Percentiles rank a stretch among this genome's conserved stretches.
Conservation (phyloP, 1,140 invertebrate genomes). For the Apis cerana region DNA sequence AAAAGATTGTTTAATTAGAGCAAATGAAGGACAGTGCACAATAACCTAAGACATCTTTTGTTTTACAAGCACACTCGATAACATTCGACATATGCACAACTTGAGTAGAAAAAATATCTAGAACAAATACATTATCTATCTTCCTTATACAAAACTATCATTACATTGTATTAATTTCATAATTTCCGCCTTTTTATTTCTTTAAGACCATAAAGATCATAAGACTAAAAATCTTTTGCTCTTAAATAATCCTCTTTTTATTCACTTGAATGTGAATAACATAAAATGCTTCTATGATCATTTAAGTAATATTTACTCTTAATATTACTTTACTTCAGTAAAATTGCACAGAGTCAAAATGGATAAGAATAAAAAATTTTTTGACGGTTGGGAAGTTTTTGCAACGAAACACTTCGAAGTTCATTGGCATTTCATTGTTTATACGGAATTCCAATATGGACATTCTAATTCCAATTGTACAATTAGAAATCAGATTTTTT, state of each 20-base stretch:
- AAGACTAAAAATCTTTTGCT: constrained; percentile 47
- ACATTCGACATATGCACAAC: constrained; percentile 72
- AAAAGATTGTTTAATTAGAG: constrained; percentile 38
- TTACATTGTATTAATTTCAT: constrained; percentile 68
- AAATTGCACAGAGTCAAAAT: constrained; percentile 33
- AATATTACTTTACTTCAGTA: constrained; percentile 1
- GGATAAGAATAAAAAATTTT: constrained; percentile 34
- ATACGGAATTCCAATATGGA: constrained; percentile 63
- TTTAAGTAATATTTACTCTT: constrained; percentile 35
- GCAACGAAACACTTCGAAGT: constrained; percentile 64
- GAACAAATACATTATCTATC: constrained; percentile 73
- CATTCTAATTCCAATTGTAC: constrained; percentile 66
- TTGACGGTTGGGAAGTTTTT: constrained; percentile 57
- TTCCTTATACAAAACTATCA: constrained; percentile 73
- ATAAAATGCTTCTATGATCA: constrained; percentile 39
- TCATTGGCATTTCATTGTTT: constrained; percentile 69
- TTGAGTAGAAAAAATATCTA: constrained; percentile 76
- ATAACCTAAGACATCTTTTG: constrained; percentile 59
- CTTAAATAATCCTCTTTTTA: constrained; percentile 19
- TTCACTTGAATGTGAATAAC: constrained; percentile 43
- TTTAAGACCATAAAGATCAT: too few relatives aligned
- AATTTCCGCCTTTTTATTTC: constrained; percentile 56
- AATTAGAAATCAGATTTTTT: constrained; percentile 54
- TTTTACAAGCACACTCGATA: constrained; percentile 70
- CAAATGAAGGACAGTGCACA: constrained; percentile 68